Percentiles rank a stretch among this genome's conserved stretches.
phyloP scores from a whole-genome alignment of 2,888 invertebrate species.

The Chironomus tentans region DNA sequence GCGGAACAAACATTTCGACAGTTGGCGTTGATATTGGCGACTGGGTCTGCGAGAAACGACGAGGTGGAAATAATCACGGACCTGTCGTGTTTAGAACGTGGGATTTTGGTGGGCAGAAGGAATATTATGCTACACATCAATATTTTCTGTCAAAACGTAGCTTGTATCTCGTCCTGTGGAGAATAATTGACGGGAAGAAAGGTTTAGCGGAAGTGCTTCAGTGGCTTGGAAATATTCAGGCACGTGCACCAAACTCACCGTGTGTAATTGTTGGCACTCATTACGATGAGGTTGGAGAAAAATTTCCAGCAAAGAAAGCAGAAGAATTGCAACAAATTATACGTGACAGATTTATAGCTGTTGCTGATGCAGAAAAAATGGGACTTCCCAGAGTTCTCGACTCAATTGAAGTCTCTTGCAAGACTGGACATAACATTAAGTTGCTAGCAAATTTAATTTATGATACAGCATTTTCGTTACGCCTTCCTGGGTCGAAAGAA shows the following conservation, averaged over 20 bases:
- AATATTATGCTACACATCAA: conserved; percentile 95
- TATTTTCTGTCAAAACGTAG: conserved; percentile 94
- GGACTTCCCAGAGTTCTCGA: conserved; percentile 89
- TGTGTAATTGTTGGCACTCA: conserved; percentile 96
- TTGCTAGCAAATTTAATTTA: conserved; percentile 86
- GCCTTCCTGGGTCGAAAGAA: conserved; percentile 85
- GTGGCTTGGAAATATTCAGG: conserved; percentile 94
- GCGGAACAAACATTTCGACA: conserved; percentile 81
- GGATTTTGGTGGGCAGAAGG: conserved; percentile 71
- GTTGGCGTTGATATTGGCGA: conserved; percentile 97
- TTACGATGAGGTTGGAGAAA: conserved; percentile 66
- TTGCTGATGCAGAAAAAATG: conserved; percentile 91
- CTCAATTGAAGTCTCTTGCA: conserved; percentile 77
- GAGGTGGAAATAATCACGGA: conserved; percentile 65
- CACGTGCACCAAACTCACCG: conserved; percentile 91
- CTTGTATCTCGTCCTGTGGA: conserved; percentile 92
- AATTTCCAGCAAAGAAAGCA: conserved; percentile 39
- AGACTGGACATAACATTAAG: conserved; percentile 77
- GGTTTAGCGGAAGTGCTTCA: conserved; percentile 85
- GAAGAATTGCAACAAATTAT: conserved; percentile 84
- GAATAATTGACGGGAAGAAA: conserved; percentile 80
- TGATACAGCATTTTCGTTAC: conserved; percentile 83
- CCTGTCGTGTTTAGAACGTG: conserved; percentile 90
- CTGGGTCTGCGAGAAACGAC: conserved; percentile 78
- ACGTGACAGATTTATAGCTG: conserved; percentile 77